Base-by-base conservation (phyloP, 2,888 invertebrate genomes). In the Caradrina kadenii region DNA sequence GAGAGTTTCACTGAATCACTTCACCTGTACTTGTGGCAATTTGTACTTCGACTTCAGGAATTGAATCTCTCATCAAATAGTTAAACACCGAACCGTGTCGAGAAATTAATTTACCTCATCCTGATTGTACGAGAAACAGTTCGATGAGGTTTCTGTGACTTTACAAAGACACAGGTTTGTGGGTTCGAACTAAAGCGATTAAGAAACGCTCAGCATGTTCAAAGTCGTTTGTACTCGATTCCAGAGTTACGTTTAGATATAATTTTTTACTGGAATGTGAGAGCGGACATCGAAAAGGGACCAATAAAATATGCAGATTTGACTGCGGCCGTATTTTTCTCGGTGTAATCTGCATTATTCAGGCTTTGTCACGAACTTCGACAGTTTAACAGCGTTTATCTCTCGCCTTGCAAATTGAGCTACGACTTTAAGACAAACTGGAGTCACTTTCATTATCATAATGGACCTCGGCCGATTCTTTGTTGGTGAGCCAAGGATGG, bases 311-410 rank as follows among this genome's bases (percentile, higher is more conserved):
- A 95, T 95, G 95, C 92, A 95, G 95, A 95, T 96, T 94, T 92
- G 93, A 94, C 94, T 94, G 94, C 90, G 94, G 92, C 91, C 94
- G 95, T 95, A 95, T 96, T 96, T 96, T 95, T 96, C 94, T 93
- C 93, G 86, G 92, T 95, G 95, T 96, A 95, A 96, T 96, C 95
- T 96, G 94, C 95, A 96, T 96, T 95, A 96, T 96, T 96, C 95
- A 96, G 95, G 93, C 95, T 94, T 94, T 93, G 95, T 95, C 95
- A 95, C 95, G 95, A 95, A 95, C 94, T 96, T 96, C 95, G 95
- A 96, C 95, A 95, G 95, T 96, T 96, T 95, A 96, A 95, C 95
- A 95, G 94, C 95, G 95, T 95, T 96, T 96, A 96, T 96, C 95
- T 95, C 94, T 93, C 94, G 94, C 94, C 94, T 95, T 94, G 95